A percentile compares a stretch with the other conserved stretches of the same genome.
Evolutionary conservation across 1,140 invertebrate genomes (phyloP).

Genomic region (Dendrolimus kikuchii): DNA sequence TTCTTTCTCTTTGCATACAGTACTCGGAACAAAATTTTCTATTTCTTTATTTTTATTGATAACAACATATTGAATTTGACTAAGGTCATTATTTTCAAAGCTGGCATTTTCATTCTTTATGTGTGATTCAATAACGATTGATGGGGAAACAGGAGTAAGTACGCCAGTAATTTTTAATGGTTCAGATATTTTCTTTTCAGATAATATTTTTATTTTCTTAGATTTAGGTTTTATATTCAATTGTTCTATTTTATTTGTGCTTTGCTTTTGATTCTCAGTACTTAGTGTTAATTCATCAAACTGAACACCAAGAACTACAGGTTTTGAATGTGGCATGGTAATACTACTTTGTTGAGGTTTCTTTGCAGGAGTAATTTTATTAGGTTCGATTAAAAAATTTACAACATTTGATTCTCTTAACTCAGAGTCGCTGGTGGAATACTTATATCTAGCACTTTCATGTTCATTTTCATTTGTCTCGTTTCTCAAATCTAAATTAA

Average conservation of each 20-base stretch:
- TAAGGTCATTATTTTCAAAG: background rate
- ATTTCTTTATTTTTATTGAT: background rate
- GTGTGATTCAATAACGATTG: constrained; percentile 22
- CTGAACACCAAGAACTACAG: background rate
- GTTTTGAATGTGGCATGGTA: background rate
- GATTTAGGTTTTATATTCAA: constrained; percentile 22
- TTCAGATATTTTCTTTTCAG: constrained; percentile 35
- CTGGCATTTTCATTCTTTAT: constrained; percentile 8
- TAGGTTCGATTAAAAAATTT: no score
- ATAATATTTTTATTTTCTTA: constrained; percentile 32
- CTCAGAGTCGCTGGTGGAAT: no score
- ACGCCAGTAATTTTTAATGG: constrained; percentile 27
- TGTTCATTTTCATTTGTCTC: constrained; percentile 5
- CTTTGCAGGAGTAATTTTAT: no score
- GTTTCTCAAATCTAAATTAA: constrained; percentile 14
- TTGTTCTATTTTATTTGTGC: background rate
- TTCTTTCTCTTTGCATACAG: no score
- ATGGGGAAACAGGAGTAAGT: constrained; percentile 36
- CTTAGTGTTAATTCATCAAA: constrained; percentile 8
- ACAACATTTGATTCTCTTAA: no score
- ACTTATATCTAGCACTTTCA: background rate
- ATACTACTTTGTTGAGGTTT: no score
- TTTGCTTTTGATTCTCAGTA: background rate
- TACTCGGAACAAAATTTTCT: no score
- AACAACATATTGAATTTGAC: background rate